These are phyloP conservation scores for Trachurus trachurus DNA, from an alignment of 2,797 vertebrate species.

Conservation along the genomic window DNA sequence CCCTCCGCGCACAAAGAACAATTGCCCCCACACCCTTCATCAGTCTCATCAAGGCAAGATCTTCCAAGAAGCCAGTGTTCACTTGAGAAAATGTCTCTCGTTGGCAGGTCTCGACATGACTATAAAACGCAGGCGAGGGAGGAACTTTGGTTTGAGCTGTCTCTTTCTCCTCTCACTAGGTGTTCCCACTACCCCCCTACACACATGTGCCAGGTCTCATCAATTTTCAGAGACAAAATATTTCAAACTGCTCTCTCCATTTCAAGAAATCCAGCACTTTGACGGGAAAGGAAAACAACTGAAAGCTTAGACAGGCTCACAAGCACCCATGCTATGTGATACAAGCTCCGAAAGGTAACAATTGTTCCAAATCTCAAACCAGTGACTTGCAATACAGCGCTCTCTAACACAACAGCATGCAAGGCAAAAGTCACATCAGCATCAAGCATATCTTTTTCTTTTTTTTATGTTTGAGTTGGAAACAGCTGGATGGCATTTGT, in stretches of 20 bases:
- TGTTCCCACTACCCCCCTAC: constrained; percentile 86
- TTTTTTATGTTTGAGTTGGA: constrained; percentile 87
- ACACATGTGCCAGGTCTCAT: constrained; percentile 99
- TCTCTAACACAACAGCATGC: constrained; percentile 94
- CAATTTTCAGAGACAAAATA: constrained; percentile 94
- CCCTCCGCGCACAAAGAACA: constrained; percentile 73
- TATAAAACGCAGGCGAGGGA: constrained; percentile 97
- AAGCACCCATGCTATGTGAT: constrained; percentile 81
- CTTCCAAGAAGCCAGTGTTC: constrained; percentile 94
- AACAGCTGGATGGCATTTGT: constrained; percentile 92
- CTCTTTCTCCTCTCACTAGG: constrained; percentile 92
- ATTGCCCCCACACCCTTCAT: constrained; percentile 73
- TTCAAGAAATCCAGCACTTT: constrained; percentile 89
- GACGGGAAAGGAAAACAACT: constrained; percentile 74
- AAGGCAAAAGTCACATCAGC: constrained; percentile 89
- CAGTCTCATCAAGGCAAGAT: constrained; percentile 95
- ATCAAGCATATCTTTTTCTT: constrained; percentile 71
- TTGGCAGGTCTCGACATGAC: constrained; percentile 99
- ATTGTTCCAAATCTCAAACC: constrained; percentile 86
- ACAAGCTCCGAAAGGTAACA: constrained; percentile 79
- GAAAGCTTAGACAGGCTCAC: constrained; percentile 76
- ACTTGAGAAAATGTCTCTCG: constrained; percentile 96
- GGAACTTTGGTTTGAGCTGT: constrained; percentile 90
- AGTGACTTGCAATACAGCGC: constrained; percentile 88
- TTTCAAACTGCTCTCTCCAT: constrained; percentile 97